Evolutionary conservation across 2,888 invertebrate species (phyloP).

Genomic region (Formica aserva): DNA sequence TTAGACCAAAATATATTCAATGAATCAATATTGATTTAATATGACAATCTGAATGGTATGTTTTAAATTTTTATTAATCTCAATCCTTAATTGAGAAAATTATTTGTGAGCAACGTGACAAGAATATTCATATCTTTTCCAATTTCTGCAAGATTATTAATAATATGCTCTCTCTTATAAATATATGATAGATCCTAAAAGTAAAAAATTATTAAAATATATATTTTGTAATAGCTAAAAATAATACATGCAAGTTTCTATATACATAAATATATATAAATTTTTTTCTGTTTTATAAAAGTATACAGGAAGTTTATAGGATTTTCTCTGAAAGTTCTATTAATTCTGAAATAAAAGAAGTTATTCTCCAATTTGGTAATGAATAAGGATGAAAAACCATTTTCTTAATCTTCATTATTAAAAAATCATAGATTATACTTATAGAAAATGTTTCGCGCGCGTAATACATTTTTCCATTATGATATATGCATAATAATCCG

Average conservation of each 20-base stretch:
- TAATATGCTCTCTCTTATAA: background rate
- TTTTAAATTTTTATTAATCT: constrained; percentile 3
- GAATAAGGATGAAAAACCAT: background rate
- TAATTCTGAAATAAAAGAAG: background rate
- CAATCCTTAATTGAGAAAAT: constrained; percentile 18
- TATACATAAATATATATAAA: background rate
- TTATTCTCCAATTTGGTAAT: background rate
- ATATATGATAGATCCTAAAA: background rate
- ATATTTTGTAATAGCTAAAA: background rate
- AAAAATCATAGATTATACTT: background rate
- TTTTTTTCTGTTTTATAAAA: background rate
- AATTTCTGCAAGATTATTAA: background rate
- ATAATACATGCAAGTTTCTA: background rate
- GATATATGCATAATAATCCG: background rate
- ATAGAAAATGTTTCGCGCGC: background rate
- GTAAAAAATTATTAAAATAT: background rate
- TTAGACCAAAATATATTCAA: constrained; percentile 9
- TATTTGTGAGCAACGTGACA: background rate
- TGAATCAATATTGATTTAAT: constrained; percentile 8
- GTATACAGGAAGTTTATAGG: background rate
- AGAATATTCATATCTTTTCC: background rate
- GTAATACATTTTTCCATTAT: background rate
- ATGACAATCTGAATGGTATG: background rate
- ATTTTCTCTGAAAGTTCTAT: background rate
- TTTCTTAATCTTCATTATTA: background rate